Evolutionary conservation across 2,113 vertebrate species (phyloP).

Genomic region (Nannobrachium achirus): DNA sequence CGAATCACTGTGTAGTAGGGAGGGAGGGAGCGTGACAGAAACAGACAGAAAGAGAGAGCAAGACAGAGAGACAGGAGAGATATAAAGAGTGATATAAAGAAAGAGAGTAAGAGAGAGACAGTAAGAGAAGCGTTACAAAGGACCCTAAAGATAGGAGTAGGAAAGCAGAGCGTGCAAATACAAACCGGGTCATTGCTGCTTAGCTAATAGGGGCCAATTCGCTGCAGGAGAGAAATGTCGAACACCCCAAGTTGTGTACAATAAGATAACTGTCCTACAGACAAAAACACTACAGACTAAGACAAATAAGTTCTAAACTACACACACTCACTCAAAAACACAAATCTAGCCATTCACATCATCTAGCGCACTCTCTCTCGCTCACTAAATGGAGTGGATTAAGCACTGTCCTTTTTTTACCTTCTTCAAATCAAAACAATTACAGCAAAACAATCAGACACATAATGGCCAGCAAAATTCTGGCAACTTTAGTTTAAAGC

Average conservation of each 20-base stretch:
- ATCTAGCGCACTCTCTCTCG: constrained; percentile 46
- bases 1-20: constrained; percentile 97
- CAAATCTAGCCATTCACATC: constrained; percentile 66
- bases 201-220: constrained; percentile 99
- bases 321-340: constrained; percentile 65
- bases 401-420: constrained; percentile 59
- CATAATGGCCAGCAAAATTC: constrained; percentile 1
- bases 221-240: constrained; percentile 99
- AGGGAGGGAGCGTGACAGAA: constrained; percentile 90
- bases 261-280: constrained; percentile 93
- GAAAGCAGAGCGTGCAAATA: constrained; percentile 99
- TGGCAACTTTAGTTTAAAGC: neutral
- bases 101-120: constrained; percentile 85
- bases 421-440: constrained; percentile 11
- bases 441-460: constrained; percentile 21
- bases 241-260: constrained; percentile 99
- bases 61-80: constrained; percentile 82
- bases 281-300: constrained; percentile 84
- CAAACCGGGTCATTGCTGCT: constrained; percentile 99
- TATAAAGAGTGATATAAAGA: constrained; percentile 80
- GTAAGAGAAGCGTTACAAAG: constrained; percentile 89
- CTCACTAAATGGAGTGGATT: constrained; percentile 61
- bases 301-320: constrained; percentile 86
- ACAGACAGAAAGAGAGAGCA: constrained; percentile 77
- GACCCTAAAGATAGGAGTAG: constrained; percentile 86